Conservation (phyloP, 1,140 invertebrate genomes). For the Dufourea novaeangliae region DNA sequence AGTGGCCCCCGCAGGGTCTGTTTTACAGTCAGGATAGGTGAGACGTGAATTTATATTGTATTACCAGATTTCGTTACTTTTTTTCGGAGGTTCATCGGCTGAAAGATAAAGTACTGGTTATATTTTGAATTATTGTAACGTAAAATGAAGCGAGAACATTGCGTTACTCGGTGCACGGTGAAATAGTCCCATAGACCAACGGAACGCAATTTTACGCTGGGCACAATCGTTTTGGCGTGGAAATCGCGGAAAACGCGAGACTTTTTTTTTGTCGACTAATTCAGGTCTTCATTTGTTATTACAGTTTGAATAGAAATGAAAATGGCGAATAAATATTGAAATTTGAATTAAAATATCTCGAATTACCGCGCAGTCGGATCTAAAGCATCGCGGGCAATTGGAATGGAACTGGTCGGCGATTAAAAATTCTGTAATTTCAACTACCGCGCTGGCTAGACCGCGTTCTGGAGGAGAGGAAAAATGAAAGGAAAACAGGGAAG, state of each 20-base stretch:
- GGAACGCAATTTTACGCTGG: not conserved
- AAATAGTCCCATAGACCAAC: not conserved
- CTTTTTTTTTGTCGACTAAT: not conserved
- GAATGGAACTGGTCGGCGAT: not conserved
- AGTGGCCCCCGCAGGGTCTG: no score
- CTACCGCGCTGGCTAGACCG: no score
- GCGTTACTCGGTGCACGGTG: not conserved
- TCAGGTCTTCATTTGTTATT: not conserved
- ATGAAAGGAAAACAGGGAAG: not conserved
- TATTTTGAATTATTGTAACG: no score
- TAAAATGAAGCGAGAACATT: not conserved
- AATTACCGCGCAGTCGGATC: not conserved
- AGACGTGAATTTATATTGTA: not conserved
- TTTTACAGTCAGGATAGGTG: no score
- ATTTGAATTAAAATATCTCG: not conserved
- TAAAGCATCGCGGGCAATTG: not conserved
- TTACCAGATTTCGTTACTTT: no score
- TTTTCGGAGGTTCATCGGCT: no score
- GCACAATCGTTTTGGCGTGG: not conserved
- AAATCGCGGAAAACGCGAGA: not conserved
- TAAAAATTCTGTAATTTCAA: conserved; percentile 11
- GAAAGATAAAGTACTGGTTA: no score
- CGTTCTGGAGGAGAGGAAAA: not conserved
- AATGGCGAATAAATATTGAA: not conserved
- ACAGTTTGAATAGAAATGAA: not conserved